Percentiles rank a stretch among this genome's conserved stretches.
These are phyloP conservation scores for Junco hyemalis DNA, from an alignment of 2,113 vertebrate genomes.

Conservation along the genomic window DNA sequence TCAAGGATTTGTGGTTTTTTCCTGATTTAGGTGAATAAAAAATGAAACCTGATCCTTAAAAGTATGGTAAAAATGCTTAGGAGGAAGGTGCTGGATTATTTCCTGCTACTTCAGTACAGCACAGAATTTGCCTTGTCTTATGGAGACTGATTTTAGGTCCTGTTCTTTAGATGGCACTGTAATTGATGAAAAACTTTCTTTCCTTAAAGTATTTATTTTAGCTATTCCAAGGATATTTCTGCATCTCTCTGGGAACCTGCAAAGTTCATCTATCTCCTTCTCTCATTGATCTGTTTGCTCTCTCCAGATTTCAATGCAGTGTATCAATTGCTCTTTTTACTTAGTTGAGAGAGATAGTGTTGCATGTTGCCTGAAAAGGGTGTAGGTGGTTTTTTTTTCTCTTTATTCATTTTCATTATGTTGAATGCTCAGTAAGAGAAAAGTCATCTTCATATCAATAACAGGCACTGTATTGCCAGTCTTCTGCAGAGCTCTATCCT, in stretches of 20 bases:
- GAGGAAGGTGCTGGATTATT: background rate
- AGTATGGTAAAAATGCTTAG: background rate
- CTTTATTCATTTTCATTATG: background rate
- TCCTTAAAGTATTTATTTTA: background rate
- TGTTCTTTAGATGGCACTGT: background rate
- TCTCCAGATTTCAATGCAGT: background rate
- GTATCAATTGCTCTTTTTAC: background rate
- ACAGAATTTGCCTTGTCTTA: background rate
- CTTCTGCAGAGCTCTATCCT: background rate
- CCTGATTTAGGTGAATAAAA: background rate
- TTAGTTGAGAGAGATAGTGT: background rate
- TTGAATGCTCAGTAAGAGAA: background rate
- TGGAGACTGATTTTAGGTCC: background rate
- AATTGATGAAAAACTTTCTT: background rate
- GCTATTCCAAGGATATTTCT: background rate
- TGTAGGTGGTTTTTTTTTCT: background rate
- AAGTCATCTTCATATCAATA: background rate
- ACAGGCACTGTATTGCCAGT: background rate
- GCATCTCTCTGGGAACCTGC: background rate
- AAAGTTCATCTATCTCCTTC: background rate
- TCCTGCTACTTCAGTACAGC: background rate
- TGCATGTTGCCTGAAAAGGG: background rate
- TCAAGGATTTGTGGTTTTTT: rapidly evolving
- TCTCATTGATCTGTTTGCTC: background rate
- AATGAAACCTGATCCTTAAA: background rate